Conservation (phyloP, 2,888 invertebrate genomes). For the Thysanoteuthis rhombus region DNA sequence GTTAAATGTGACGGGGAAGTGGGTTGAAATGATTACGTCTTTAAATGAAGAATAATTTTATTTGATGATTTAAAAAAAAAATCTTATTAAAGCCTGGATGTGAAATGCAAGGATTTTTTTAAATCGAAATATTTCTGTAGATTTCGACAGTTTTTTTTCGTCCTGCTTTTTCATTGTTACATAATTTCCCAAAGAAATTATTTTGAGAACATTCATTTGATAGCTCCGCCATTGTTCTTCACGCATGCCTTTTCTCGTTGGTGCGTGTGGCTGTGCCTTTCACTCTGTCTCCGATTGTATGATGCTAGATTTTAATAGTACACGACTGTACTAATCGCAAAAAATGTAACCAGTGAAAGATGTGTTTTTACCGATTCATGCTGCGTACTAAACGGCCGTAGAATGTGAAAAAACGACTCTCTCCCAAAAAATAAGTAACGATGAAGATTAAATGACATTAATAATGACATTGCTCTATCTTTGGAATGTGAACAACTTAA, state of each 20-base stretch:
- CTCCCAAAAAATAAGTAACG: too few relatives aligned
- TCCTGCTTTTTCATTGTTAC: background rate
- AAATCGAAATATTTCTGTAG: constrained; percentile 12
- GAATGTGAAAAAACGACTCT: too few relatives aligned
- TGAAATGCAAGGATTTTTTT: background rate
- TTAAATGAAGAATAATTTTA: background rate
- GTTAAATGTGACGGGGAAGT: background rate
- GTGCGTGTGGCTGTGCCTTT: background rate
- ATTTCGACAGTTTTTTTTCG: background rate
- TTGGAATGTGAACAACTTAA: too few relatives aligned
- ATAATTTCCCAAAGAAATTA: background rate
- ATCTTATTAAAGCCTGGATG: background rate
- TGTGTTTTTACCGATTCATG: too few relatives aligned
- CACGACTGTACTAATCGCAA: too few relatives aligned
- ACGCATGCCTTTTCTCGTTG: background rate
- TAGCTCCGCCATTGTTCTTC: background rate
- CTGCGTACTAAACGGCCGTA: too few relatives aligned
- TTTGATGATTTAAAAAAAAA: background rate
- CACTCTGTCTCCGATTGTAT: background rate
- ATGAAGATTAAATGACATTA: too few relatives aligned
- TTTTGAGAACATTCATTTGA: background rate
- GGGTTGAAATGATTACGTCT: background rate
- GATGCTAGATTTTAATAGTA: too few relatives aligned
- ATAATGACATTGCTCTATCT: too few relatives aligned
- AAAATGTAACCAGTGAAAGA: too few relatives aligned